A percentile compares a stretch with the other conserved stretches of the same genome.
These are phyloP conservation scores for Ochropacha duplaris DNA, from an alignment of 2,888 invertebrate species.

Conservation along the genomic window DNA sequence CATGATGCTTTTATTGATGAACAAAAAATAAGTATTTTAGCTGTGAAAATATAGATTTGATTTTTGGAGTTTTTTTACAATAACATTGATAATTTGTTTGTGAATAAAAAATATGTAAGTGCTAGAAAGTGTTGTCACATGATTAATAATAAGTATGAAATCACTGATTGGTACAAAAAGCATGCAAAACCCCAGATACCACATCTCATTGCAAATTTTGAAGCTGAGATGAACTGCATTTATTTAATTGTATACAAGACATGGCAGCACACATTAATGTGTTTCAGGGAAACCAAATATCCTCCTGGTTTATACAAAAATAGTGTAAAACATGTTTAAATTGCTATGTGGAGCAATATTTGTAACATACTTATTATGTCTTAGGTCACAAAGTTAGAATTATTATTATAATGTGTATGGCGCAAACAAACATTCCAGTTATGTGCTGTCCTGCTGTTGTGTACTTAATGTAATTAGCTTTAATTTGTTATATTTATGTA, in stretches of 20 bases:
- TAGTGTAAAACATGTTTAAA: neutral
- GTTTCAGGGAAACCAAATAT: no score
- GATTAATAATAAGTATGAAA: neutral
- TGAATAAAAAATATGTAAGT: neutral
- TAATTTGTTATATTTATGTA: slow-evolving; percentile 67
- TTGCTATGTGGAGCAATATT: neutral
- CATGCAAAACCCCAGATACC: slow-evolving; percentile 15
- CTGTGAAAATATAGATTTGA: neutral
- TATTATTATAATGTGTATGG: slow-evolving; percentile 26
- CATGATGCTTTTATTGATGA: slow-evolving; percentile 11
- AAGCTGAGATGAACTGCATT: slow-evolving; percentile 55
- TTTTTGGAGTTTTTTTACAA: neutral
- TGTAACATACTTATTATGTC: slow-evolving; percentile 5
- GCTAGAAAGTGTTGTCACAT: neutral
- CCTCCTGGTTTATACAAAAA: slow-evolving; percentile 35
- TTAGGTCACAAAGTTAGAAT: slow-evolving; percentile 39
- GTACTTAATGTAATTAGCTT: slow-evolving; percentile 66
- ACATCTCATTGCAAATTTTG: slow-evolving; percentile 24
- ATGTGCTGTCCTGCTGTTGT: slow-evolving; percentile 74
- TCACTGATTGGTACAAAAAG: slow-evolving; percentile 1
- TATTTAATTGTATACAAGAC: slow-evolving; percentile 61
- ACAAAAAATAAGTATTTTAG: slow-evolving; percentile 8
- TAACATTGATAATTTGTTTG: neutral
- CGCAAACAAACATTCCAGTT: slow-evolving; percentile 71
- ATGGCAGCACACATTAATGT: slow-evolving; percentile 73